Percentiles rank a stretch among this genome's conserved stretches.
Conservation (phyloP, 2,888 invertebrate species). For the Cordylochernes scorpioides region DNA sequence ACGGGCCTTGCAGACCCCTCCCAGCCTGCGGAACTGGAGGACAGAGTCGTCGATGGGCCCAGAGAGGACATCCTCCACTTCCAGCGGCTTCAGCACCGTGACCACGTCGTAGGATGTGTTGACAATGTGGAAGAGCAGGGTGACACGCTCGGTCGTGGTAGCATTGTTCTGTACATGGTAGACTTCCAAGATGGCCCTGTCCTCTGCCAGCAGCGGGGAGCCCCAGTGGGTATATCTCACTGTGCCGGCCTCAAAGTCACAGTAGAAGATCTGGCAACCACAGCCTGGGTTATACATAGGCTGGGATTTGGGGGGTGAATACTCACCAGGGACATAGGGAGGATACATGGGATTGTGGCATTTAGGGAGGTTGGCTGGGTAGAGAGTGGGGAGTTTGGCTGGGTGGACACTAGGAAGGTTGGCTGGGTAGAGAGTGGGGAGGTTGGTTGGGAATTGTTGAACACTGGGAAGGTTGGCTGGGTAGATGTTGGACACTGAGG, state of each 20-base stretch:
- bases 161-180: slow-evolving; percentile 16
- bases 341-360: too few relatives aligned
- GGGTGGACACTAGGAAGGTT: too few relatives aligned
- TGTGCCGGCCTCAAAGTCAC: slow-evolving; percentile 18
- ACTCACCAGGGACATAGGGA: too few relatives aligned
- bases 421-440: too few relatives aligned
- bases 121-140: slow-evolving; percentile 17
- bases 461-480: not conserved
- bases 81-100: slow-evolving; percentile 16
- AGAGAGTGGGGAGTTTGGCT: too few relatives aligned
- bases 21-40: slow-evolving; percentile 18
- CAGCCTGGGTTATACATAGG: too few relatives aligned
- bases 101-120: slow-evolving; percentile 19
- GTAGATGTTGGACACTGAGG: not conserved
- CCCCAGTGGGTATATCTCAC: slow-evolving; percentile 22
- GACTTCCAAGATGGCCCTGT: slow-evolving; percentile 19
- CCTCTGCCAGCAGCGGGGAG: slow-evolving; percentile 19
- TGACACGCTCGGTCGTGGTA: slow-evolving; percentile 14
- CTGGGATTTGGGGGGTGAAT: too few relatives aligned
- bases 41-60: slow-evolving; percentile 19
- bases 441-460: too few relatives aligned
- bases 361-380: too few relatives aligned
- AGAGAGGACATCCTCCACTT: slow-evolving; percentile 20
- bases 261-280: slow-evolving; percentile 23
- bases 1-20: slow-evolving; percentile 19